Evolutionary conservation across 2,888 invertebrate genomes (phyloP), one percentile per base, ranked within the genome.

Genomic region (Macaria notata): DNA sequence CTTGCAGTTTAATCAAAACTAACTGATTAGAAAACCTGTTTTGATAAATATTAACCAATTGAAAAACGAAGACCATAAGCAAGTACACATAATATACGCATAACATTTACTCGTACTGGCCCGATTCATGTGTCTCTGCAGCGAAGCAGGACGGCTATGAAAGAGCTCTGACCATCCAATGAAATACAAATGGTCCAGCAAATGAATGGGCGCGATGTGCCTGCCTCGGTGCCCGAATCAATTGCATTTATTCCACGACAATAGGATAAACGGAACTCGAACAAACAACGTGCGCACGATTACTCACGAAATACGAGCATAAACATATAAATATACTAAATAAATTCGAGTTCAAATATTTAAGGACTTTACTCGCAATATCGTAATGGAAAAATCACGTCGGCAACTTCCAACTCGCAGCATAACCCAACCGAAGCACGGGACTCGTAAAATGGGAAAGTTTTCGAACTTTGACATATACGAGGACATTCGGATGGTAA

Each of bases 401-500:
- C 19, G 19, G 19, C 19, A 19, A 19, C 19, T 19, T 19, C 6
- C 9, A 44, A 45, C 36, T 46, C n/a, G 5, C 7, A 44, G 33
- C 30, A 44, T 30, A 54, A 36, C 42, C 42, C 31, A 49, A 63
- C 42, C 42, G 36, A 49, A 63, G 62, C 59, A 66, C 59, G 56
- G 55, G 50, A 60, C 54, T 64, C 46, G 56, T 65, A 68, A 69
- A 69, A 41, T 54, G 50, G 51, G 31, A 57, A 69, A 69, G 62
- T 75, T 69, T 66, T 62, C 56, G 31, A 61, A 65, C 52, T 69
- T 67, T 64, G 60, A 65, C 62, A 64, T 62, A 64, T 64, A 56
- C 56, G 53, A 62, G 56, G 63, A 71, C 58, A 59, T 69, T 68
- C 65, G 61, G 63, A 66, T 66, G 62, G 60, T 64, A 69, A 68